Evolutionary conservation across 64 coral and sea anemone genomes (phyloP), one percentile per base, ranked within the genome.

Genomic region (Porites lutea): DNA sequence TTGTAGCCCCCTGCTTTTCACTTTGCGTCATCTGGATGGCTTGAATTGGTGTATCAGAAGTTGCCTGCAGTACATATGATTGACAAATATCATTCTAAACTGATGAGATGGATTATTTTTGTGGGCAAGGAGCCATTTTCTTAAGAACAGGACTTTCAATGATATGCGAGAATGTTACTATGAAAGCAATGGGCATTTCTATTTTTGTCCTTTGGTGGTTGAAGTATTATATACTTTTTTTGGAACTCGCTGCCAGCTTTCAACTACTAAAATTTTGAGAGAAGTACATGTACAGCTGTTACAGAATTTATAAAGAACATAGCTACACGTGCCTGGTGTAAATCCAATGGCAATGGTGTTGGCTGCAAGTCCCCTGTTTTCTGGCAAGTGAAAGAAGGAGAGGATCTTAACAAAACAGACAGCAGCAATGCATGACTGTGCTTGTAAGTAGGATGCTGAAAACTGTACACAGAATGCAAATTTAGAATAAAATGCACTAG

Each of bases 131-230:
- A 2, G 60, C 60, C 60, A 63, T 63, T 63, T 63, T 63, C 60
- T 63, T 63, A 63, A 63, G 60, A 63, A 63, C 60, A 63, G 60
- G 60, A 63, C 60, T 63, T 63, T 63, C 60, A 63, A 63, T 63
- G 60, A 63, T 63, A 63, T 63, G 60, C 60, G 2, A 63, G 60
- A 63, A 63, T 63, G 27, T 37, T 37, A 37, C 27, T 37, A 37
- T 37, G 27, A 37, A 37, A 37, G 27, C 27, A 37, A 37, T 37
- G 27, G 27, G 27, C 27, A 37, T 37, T 37, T 37, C 27, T 37
- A 37, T 37, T 37, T 37, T 37, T 37, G 0, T 37, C 27, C 27
- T 37, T 37, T 37, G 27, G 27, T 37, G 27, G 27, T 37, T 37
- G 27, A 37, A 37, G 27, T 37, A 37, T 37, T 37, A 37, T 37